Evolutionary conservation across 2,113 vertebrate genomes (phyloP).

Genomic region (Cebus imitator): DNA sequence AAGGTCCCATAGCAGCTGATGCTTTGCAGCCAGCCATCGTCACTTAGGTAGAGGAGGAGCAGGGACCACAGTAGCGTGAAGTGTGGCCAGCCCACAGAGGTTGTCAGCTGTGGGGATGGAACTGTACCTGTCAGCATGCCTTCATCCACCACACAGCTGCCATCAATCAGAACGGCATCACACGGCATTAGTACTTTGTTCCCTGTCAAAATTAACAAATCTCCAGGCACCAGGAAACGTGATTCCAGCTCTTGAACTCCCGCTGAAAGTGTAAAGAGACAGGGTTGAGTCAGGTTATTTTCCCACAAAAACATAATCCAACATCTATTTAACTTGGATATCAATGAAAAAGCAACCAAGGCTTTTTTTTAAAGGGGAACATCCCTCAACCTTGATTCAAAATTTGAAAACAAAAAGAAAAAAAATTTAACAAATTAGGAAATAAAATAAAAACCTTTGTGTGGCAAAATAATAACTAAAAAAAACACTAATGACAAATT

Average conservation of each 20-base stretch:
- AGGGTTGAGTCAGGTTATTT: not conserved
- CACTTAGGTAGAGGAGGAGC: not conserved
- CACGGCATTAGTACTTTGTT: conserved; percentile 83
- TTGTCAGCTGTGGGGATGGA: not conserved
- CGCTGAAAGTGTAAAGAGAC: conserved; percentile 67
- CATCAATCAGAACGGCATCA: conserved; percentile 84
- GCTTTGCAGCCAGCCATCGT: not conserved
- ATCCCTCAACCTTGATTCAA: not conserved
- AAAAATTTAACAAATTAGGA: not conserved
- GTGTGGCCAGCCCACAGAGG: not conserved
- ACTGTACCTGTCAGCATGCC: conserved; percentile 87
- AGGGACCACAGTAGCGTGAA: accelerated
- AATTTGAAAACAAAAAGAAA: not conserved
- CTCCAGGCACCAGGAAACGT: conserved; percentile 85
- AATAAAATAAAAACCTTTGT: not conserved
- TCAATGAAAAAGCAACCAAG: not conserved
- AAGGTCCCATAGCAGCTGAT: not conserved
- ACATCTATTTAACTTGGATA: not conserved
- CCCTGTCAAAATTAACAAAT: conserved; percentile 81
- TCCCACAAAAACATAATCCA: not conserved
- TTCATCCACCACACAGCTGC: conserved; percentile 86
- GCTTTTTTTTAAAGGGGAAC: not conserved
- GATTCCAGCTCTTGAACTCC: conserved; percentile 84
- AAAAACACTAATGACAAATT: not conserved
- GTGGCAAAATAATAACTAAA: not conserved